Percentiles rank a stretch among this genome's conserved stretches.
phyloP scores from a whole-genome alignment of 2,888 invertebrate genomes.

The Crioceris asparagi region DNA sequence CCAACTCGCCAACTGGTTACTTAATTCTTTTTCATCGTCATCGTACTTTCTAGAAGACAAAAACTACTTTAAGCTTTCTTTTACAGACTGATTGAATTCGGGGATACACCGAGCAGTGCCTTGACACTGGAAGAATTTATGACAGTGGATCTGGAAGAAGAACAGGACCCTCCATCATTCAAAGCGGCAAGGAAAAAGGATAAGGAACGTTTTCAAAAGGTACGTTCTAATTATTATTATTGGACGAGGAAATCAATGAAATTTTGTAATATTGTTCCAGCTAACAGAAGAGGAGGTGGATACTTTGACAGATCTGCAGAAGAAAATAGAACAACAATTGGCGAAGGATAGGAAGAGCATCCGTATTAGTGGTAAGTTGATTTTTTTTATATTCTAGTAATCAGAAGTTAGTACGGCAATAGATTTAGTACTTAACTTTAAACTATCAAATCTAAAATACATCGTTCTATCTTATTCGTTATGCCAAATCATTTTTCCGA shows the following conservation, averaged over 20 bases:
- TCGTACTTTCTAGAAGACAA: no score
- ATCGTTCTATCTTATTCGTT: no score
- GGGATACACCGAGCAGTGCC: constrained; percentile 90
- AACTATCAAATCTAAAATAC: no score
- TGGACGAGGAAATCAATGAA: not conserved
- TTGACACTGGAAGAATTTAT: constrained; percentile 95
- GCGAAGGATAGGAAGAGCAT: constrained; percentile 47
- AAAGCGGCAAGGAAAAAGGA: constrained; percentile 83
- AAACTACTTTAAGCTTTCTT: no score
- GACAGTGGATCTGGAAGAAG: constrained; percentile 91
- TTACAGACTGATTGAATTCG: constrained; percentile 77
- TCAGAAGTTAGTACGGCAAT: no score
- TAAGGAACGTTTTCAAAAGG: constrained; percentile 71
- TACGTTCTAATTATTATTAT: constrained; percentile 27
- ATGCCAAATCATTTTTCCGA: no score
- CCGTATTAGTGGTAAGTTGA: no score
- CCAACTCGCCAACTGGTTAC: no score
- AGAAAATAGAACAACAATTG: constrained; percentile 73
- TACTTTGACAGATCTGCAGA: constrained; percentile 66
- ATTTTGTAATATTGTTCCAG: constrained; percentile 6
- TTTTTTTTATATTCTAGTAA: no score
- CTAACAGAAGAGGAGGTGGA: constrained; percentile 50
- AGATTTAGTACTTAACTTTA: no score
- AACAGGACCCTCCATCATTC: constrained; percentile 93
- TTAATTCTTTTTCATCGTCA: no score